Conservation (phyloP, 2,797 vertebrate genomes). For the Bradypodion ventrale region DNA sequence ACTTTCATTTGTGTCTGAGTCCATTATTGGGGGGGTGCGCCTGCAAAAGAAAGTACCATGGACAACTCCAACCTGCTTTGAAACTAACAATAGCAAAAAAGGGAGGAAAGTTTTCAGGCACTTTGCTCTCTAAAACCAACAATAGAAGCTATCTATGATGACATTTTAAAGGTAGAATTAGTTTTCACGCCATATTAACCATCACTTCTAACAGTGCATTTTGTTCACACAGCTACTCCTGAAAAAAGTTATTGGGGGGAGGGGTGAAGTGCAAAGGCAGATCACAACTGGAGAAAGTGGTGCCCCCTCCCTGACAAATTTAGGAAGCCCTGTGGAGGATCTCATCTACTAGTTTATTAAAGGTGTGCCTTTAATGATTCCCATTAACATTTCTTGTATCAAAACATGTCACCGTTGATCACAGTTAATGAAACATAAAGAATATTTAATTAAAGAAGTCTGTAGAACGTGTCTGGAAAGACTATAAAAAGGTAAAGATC, state of each 20-base stretch:
- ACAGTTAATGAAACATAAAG: slow-evolving; percentile 17
- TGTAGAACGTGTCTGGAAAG: slow-evolving; percentile 26
- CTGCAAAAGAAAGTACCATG: neutral
- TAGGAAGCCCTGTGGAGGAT: neutral
- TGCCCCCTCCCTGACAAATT: too few relatives aligned
- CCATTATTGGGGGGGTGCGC: too few relatives aligned
- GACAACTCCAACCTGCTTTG: neutral
- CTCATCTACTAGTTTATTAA: slow-evolving; percentile 54
- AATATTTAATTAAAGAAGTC: slow-evolving; percentile 52
- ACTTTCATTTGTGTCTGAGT: too few relatives aligned
- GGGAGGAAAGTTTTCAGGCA: slow-evolving; percentile 11
- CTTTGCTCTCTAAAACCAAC: neutral
- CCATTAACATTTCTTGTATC: slow-evolving; percentile 52
- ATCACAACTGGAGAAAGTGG: too few relatives aligned
- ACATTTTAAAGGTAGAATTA: slow-evolving; percentile 19
- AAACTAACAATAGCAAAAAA: neutral
- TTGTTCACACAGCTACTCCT: slow-evolving; percentile 3
- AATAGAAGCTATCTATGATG: slow-evolving; percentile 26
- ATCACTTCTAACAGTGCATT: slow-evolving; percentile 26
- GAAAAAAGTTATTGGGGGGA: too few relatives aligned
- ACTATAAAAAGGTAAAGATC: too few relatives aligned
- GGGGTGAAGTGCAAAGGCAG: too few relatives aligned
- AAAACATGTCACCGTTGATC: slow-evolving; percentile 47
- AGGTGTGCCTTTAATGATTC: slow-evolving; percentile 38
- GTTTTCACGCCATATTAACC: slow-evolving; percentile 25